phyloP scores from a whole-genome alignment of 2,113 vertebrate species.

The Rhea pennata region DNA sequence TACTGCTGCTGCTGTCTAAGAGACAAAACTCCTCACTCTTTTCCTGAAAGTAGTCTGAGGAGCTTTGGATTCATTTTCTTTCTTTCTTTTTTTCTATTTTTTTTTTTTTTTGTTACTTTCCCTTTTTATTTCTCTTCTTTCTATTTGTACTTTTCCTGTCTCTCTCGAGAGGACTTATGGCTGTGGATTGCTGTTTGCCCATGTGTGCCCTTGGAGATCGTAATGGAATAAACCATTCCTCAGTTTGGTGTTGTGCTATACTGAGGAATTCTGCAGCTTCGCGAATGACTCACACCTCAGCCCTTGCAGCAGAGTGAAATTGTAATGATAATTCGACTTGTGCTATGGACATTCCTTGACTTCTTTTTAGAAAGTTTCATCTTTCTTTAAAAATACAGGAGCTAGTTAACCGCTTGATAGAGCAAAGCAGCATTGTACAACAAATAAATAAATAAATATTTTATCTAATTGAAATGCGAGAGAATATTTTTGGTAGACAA shows the following conservation, averaged over 20 bases:
- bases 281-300: rapidly evolving
- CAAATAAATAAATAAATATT: neutral
- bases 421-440: neutral
- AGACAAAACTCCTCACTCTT: neutral
- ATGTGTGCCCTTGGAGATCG: neutral
- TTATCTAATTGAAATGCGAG: neutral
- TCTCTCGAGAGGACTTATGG: neutral
- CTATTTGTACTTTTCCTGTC: neutral
- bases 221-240: neutral
- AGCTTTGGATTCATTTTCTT: neutral
- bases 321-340: neutral
- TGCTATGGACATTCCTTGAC: neutral
- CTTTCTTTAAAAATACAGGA: neutral
- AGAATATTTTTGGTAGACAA: neutral
- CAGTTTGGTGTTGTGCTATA: neutral
- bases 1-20: neutral
- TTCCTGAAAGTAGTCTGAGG: neutral
- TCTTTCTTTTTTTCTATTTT: neutral
- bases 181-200: neutral
- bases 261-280: neutral
- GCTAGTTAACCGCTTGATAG: neutral
- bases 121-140: neutral
- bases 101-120: neutral
- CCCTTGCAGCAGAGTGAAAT: neutral
- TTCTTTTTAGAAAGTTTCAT: neutral